Conservation (phyloP, 2,797 vertebrate species). For the Saxicola maurus region DNA sequence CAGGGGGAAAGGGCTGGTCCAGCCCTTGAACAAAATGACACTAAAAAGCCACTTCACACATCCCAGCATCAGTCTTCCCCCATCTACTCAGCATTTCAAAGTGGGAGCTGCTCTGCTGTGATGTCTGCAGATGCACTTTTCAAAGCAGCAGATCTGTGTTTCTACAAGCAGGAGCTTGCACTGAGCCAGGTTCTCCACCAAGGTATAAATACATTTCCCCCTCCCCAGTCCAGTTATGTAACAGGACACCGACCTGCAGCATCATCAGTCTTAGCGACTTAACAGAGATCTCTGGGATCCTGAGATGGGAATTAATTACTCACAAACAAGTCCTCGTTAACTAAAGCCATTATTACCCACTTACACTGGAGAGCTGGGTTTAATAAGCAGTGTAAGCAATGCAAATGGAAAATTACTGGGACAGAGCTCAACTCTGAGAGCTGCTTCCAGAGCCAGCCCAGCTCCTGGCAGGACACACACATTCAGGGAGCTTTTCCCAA, state of each 20-base stretch:
- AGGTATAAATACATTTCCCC: not conserved
- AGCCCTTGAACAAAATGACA: not conserved
- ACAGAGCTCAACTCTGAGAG: not conserved
- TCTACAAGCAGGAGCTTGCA: not conserved
- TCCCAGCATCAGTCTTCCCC: not conserved
- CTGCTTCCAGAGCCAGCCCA: not conserved
- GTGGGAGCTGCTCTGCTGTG: not conserved
- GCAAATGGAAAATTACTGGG: not conserved
- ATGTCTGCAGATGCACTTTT: not conserved
- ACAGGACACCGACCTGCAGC: not conserved
- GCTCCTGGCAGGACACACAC: not conserved
- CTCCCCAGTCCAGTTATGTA: not conserved
- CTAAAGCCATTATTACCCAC: not conserved
- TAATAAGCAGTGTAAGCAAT: not conserved
- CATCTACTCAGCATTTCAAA: not conserved
- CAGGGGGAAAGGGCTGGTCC: rapidly evolving
- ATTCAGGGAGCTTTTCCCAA: not conserved
- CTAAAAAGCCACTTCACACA: not conserved
- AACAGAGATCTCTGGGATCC: not conserved
- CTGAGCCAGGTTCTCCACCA: not conserved
- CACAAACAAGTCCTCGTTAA: not conserved
- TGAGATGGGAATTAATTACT: not conserved
- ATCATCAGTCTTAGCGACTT: rapidly evolving
- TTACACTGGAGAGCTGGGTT: not conserved
- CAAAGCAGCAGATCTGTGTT: not conserved